Percentiles rank a stretch among this genome's conserved stretches.
Evolutionary conservation across 2,113 vertebrate genomes (phyloP).

Genomic region (Maccullochella peelii): DNA sequence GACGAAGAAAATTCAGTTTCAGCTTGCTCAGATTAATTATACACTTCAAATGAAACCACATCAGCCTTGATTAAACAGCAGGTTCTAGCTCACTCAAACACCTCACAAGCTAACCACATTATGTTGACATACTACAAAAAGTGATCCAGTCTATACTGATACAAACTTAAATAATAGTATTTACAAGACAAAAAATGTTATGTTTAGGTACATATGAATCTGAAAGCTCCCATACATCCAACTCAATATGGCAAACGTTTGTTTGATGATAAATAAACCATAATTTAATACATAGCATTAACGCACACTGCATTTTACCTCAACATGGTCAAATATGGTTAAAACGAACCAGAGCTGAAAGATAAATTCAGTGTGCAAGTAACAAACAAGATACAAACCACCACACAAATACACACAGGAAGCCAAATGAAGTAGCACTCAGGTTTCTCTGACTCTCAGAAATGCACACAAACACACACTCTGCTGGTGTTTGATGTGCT

Average conservation of each 20-base stretch:
- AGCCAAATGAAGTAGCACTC: slow-evolving; percentile 9
- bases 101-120: background rate
- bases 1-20: background rate
- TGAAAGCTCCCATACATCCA: background rate
- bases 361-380: background rate
- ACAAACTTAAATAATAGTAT: background rate
- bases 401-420: background rate
- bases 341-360: background rate
- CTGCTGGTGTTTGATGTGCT: slow-evolving; percentile 51
- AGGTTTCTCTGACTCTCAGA: slow-evolving; percentile 3
- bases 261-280: background rate
- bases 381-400: background rate
- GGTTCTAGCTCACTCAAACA: background rate
- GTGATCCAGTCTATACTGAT: background rate
- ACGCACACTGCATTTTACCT: background rate
- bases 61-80: background rate
- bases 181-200: no score
- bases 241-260: background rate
- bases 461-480: slow-evolving; percentile 16
- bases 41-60: background rate
- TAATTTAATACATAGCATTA: background rate
- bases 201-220: background rate
- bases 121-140: background rate
- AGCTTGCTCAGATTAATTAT: background rate
- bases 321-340: background rate